Evolutionary conservation across 2,113 vertebrate species (phyloP), one percentile per base, ranked within the genome.

Genomic region (Burhinus oedicnemus): DNA sequence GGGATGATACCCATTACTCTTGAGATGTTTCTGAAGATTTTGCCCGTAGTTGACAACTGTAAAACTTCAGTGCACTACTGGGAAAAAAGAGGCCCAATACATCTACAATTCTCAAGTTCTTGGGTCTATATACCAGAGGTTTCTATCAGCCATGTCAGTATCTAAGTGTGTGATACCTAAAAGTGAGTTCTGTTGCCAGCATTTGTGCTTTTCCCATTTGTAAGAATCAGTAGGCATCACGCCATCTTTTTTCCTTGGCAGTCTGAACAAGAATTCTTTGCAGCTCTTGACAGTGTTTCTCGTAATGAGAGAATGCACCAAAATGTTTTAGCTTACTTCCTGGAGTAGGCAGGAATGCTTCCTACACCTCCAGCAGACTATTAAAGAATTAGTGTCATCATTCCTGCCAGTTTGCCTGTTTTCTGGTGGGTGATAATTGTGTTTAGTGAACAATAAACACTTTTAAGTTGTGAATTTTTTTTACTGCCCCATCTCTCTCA

Each of bases 341-440:
- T 90, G 78, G 23, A 75, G 52, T 36, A 79, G 36, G n/a, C 60
- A 87, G 81, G 26, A 71, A 55, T 87, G 42, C 74, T 79, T 38
- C 65, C 52, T 94, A 65, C 19, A 57, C 87, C 25, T 87, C 80
- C 66, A 76, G 74, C 36, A 87, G 69, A 40, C 91, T 79, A 75
- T 52, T 95, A 44, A 29, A 36, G 91, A 89, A 72, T 93, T 89
- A 78, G 34, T 89, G 40, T 85, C 49, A 61, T 69, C 6, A 6
- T 71, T 84, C 47, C 62, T 78, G 30, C 44, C 70, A 82, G 65
- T 89, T 87, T 89, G 26, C 77, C 69, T 34, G 44, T 93, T 95
- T 96, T 82, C 69, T 95, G 26, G 47, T 89, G 57, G 74, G 14
- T 87, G 65, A 84, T 94, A 87, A 82, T 76, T 94, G 4, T 89